Conservation (phyloP, 2,797 vertebrate species). For the Notolepis coatsorum region DNA sequence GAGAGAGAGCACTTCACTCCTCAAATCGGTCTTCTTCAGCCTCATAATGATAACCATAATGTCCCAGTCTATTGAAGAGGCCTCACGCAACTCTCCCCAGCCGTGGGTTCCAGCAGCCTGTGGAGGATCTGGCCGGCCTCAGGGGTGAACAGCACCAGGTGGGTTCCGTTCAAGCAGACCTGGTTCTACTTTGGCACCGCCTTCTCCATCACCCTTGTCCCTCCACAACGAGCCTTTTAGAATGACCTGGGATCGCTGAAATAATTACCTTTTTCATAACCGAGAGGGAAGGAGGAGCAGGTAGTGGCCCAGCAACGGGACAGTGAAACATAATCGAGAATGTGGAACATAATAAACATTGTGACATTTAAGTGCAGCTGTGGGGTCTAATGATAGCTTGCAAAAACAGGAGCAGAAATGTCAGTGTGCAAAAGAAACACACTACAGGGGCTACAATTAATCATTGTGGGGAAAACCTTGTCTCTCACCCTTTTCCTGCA, state of each 20-base stretch:
- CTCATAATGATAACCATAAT: too few relatives aligned
- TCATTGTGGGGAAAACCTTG: not conserved
- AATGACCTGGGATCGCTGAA: not conserved
- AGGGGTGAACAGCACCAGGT: not conserved
- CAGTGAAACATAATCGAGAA: not conserved
- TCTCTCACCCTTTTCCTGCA: not conserved
- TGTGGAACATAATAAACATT: constrained; percentile 11
- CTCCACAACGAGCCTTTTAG: not conserved
- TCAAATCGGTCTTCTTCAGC: too few relatives aligned
- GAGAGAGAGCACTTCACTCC: not conserved
- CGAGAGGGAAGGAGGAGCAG: not conserved
- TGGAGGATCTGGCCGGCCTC: too few relatives aligned
- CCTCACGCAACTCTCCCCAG: too few relatives aligned
- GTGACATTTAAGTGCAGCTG: constrained; percentile 2
- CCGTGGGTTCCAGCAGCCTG: too few relatives aligned
- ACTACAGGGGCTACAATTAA: not conserved
- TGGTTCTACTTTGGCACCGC: not conserved
- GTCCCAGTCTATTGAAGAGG: not conserved
- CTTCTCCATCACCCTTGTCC: not conserved
- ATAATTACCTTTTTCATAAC: constrained; percentile 9
- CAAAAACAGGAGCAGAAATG: not conserved
- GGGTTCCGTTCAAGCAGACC: not conserved
- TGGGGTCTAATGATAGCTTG: constrained; percentile 7
- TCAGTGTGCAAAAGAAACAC: not conserved
- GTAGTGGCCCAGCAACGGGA: not conserved